These are phyloP conservation scores for Monoplex corrugatus DNA, from an alignment of 2,888 invertebrate species.

Conservation along the genomic window DNA sequence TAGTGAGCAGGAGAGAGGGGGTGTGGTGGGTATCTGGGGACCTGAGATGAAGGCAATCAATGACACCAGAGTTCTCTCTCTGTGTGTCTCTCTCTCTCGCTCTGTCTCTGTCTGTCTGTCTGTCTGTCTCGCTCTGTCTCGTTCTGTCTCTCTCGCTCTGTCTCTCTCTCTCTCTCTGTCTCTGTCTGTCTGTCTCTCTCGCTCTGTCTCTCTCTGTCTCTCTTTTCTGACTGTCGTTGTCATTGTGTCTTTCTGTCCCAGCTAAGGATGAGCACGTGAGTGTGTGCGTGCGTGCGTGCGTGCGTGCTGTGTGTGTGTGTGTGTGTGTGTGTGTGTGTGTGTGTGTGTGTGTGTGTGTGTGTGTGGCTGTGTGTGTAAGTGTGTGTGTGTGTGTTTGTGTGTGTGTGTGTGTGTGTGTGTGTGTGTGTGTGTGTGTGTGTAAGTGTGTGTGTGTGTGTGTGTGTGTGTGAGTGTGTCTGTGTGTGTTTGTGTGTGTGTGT, in stretches of 20 bases:
- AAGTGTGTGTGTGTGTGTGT: background rate
- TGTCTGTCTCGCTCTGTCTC: background rate
- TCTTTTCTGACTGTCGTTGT: background rate
- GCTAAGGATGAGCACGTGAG: too few relatives aligned
- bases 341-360: conserved; percentile 1
- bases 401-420: background rate
- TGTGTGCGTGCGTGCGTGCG: too few relatives aligned
- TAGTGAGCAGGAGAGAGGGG: background rate
- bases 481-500: too few relatives aligned
- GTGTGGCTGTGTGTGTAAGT: background rate
- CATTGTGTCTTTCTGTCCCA: background rate
- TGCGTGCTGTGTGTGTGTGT: too few relatives aligned
- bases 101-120: background rate
- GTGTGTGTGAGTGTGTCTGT: background rate
- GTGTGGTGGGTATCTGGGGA: too few relatives aligned
- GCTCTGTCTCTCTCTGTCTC: background rate
- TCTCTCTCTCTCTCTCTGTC: too few relatives aligned
- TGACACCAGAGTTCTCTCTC: background rate
- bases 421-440: background rate
- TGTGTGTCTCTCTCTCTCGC: background rate
- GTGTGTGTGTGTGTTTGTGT: background rate
- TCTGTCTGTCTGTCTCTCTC: background rate
- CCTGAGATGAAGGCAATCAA: too few relatives aligned
- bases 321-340: background rate
- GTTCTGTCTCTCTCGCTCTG: background rate